Conservation (phyloP, 2,113 vertebrate species). For the Hydrochoerus hydrochaeris region DNA sequence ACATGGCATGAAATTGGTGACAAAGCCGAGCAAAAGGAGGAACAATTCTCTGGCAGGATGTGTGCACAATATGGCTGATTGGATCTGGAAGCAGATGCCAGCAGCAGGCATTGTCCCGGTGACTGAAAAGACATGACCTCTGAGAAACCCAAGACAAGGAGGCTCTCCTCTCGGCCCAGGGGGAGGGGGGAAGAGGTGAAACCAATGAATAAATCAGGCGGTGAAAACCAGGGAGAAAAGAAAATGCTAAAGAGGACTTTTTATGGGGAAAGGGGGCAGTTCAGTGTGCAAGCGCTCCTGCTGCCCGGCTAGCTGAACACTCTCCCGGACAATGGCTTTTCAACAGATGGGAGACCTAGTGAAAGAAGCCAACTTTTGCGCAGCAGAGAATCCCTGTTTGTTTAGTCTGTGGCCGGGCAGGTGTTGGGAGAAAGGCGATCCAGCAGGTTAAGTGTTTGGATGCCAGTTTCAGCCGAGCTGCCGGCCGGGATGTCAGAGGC, state of each 20-base stretch:
- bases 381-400: constrained; percentile 91
- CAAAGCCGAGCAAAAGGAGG: constrained; percentile 92
- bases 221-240: constrained; percentile 92
- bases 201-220: constrained; percentile 99
- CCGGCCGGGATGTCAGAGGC: constrained; percentile 40
- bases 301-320: constrained; percentile 91
- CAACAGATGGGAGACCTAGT: constrained; percentile 96
- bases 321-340: constrained; percentile 93
- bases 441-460: constrained; percentile 86
- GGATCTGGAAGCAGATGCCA: constrained; percentile 94
- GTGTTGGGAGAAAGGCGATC: constrained; percentile 89
- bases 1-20: constrained; percentile 95
- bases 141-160: constrained; percentile 89
- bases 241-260: constrained; percentile 95
- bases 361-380: constrained; percentile 90
- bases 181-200: constrained; percentile 93
- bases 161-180: constrained; percentile 89
- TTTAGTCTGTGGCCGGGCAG: constrained; percentile 92
- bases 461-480: constrained; percentile 76
- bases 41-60: constrained; percentile 94
- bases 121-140: constrained; percentile 93
- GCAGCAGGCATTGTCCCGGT: constrained; percentile 89
- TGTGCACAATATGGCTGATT: constrained; percentile 93
- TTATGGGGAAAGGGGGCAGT: constrained; percentile 88
- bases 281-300: constrained; percentile 83